Conservation (phyloP, 2,797 vertebrate genomes). For the Phalloptychus januarius region DNA sequence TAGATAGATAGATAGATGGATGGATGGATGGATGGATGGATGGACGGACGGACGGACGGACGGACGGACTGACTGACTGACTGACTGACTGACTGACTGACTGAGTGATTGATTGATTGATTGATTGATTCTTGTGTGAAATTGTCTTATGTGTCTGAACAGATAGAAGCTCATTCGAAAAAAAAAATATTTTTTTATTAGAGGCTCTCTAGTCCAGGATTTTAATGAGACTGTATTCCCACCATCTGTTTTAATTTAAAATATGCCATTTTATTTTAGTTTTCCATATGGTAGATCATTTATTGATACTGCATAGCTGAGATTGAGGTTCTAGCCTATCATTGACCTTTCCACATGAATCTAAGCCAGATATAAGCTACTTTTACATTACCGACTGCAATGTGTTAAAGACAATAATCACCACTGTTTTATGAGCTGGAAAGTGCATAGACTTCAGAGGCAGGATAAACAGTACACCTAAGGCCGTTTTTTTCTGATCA, state of each 20-base stretch:
- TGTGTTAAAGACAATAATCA: conserved; percentile 19
- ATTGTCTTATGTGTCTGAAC: neutral
- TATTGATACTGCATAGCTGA: conserved; percentile 31
- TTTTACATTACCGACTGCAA: conserved; percentile 4
- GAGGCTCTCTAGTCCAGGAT: neutral
- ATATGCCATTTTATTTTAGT: neutral
- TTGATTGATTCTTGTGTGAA: neutral
- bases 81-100: too few species aligned
- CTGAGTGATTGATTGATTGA: neutral
- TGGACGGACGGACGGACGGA: too few species aligned
- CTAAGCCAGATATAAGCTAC: conserved; percentile 10
- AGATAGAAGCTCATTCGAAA: neutral
- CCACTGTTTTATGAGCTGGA: conserved; percentile 19
- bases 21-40: too few species aligned
- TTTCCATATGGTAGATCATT: conserved; percentile 24
- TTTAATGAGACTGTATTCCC: neutral
- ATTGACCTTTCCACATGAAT: conserved; percentile 46
- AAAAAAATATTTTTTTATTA: conserved; percentile 1
- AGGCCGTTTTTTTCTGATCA: neutral
- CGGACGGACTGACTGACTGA: too few species aligned
- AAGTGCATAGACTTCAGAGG: neutral
- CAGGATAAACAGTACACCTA: neutral
- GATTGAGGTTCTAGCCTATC: conserved; percentile 9
- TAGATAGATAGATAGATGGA: too few species aligned
- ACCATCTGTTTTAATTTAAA: conserved; percentile 22